Conservation (phyloP, 2,113 vertebrate genomes). For the Muntiacus muntjak region DNA sequence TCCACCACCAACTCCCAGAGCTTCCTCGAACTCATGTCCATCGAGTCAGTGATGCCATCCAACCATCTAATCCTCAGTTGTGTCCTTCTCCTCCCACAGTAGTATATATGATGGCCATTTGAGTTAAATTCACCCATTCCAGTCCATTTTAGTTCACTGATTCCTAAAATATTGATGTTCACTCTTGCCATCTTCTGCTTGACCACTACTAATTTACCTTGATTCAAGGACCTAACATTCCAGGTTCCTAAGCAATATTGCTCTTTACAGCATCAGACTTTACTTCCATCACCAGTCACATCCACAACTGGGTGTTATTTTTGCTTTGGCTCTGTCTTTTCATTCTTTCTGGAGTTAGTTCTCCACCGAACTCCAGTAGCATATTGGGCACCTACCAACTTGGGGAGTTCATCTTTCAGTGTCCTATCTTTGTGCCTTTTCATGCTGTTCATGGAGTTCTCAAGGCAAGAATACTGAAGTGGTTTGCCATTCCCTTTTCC, state of each 20-base stretch:
- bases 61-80: neutral
- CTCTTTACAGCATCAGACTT: neutral
- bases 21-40: neutral
- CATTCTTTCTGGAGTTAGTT: neutral
- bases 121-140: neutral
- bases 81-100: neutral
- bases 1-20: neutral
- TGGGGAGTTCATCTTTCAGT: neutral
- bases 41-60: neutral
- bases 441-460: neutral
- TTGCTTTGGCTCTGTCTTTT: neutral
- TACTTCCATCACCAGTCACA: neutral
- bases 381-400: neutral
- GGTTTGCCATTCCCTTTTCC: neutral
- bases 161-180: neutral
- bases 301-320: neutral
- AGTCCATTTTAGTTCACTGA: neutral
- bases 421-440: neutral
- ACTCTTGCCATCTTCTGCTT: neutral
- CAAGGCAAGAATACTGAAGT: neutral
- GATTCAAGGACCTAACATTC: neutral
- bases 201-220: neutral
- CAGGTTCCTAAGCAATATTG: neutral
- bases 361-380: neutral
- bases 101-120: neutral